Base-by-base conservation (phyloP, 2,888 invertebrate genomes). In the Aporophyla nigra region DNA sequence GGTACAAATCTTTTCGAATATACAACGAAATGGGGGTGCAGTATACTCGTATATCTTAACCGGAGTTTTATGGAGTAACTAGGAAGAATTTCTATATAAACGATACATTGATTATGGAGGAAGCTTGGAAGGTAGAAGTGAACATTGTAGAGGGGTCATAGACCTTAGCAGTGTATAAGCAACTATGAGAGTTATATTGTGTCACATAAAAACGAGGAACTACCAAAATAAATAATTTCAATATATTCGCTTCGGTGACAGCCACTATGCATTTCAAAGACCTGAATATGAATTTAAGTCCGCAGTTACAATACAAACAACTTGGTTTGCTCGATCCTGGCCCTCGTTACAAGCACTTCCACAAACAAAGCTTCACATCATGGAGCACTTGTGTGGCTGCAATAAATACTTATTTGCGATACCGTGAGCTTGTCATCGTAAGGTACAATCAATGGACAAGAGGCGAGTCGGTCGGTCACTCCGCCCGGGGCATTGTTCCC, bases 401-500 rank as follows among this genome's bases (percentile, higher is more conserved):
- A 95, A 96, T 96, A 96, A 96, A 96, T 95, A 95, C 92, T 93
- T 95, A 95, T 95, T 95, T 94, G 94, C 94, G 93, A 94, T 94
- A 94, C 93, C 93, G 89, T 91, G 91, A 91, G 93, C 92, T 94
- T 95, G 96, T 96, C 96, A 93, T 96, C 96, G 93, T 96, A 96
- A 96, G 93, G 93, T 95, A 95, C 96, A 96, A 96, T 96, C 96
- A 96, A 93, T 90, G 93, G 91, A 90, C 92, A 78, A 91, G 92
- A 92, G 91, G 90, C 92, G 90, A 92, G 91, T 85, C 90, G 86
- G 88, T 90, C 91, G 91, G 92, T 87, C 88, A 89, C 89, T 89
- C 76, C 74, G 95, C 96, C 92, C 81, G 84, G 86, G 93, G 96
- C 95, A 92, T 94, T 94, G 94, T 96, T 96, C 94, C 93, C 94